Base-by-base conservation (phyloP, 2,888 invertebrate genomes). In the Eupithecia centaureata region DNA sequence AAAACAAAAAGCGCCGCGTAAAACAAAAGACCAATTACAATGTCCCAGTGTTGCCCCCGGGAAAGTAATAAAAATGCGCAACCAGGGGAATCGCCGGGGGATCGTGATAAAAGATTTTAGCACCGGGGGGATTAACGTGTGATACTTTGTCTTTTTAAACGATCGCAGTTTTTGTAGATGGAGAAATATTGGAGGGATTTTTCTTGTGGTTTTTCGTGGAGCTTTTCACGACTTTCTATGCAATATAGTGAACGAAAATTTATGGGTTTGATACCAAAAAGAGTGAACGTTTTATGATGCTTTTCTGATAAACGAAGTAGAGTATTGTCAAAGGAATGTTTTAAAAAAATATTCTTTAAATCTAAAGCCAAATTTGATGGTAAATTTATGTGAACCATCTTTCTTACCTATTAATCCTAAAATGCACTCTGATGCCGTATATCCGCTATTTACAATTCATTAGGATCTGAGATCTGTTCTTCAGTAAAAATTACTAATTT, bases 111-210 rank as follows among this genome's bases (percentile, higher is more conserved):
- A 89, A 89, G 90, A 89, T 90, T 90, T 87, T 84, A 81, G 81
- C 86, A 78, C 86, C 84, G 85, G 86, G 89, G 86, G 86, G 79
- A 76, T 84, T 83, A 83, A 79, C 82, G 86, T 80, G 86, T 85
- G 87, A 88, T 89, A 90, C 89, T 90, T 90, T 91, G 89, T 90
- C 87, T 88, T 89, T 87, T 89, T 87, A 89, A 90, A 85, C 84
- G 86, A 77, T 75, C 75, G 76, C 80, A 35, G 59, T 81, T 83
- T 85, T 82, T 77, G 76, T 70, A 71, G 74, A 81, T 58, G 47
- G 64, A 38, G 64, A 73, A 67, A 71, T 72, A 73, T 70, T 62
- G 54, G 68, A 51, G 57, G 70, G 52, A 65, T 68, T 67, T 66
- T 61, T 69, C 60, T 42, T 59, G 60, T 25, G 57, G 63, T 47